Evolutionary conservation across 2,888 invertebrate species (phyloP).

Genomic region (Rhamphomyia laevipes): DNA sequence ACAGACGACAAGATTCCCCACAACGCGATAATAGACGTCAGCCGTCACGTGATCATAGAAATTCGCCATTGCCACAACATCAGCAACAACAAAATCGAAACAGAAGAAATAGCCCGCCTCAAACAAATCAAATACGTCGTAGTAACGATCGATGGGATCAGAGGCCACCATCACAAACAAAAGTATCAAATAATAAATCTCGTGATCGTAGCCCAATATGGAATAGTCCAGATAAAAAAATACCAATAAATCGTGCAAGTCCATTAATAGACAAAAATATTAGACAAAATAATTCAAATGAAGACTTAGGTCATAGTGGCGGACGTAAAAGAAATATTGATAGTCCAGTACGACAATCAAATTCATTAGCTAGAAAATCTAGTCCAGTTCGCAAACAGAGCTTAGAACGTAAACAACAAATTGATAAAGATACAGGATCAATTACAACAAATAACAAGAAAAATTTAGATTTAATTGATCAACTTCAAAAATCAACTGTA

Average conservation of each 20-base stretch:
- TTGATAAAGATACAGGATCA: too few species aligned
- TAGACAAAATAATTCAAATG: neutral
- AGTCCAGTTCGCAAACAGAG: neutral
- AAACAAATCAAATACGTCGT: neutral
- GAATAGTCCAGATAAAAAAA: neutral
- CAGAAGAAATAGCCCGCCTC: neutral
- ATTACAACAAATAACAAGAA: too few species aligned
- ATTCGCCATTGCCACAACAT: neutral
- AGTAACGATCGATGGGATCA: neutral
- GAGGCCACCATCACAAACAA: neutral
- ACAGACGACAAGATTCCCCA: constrained; percentile 22
- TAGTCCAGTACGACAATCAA: neutral
- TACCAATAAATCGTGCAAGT: neutral
- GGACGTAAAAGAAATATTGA: neutral
- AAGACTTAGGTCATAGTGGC: neutral
- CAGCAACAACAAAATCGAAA: neutral
- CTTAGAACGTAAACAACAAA: neutral
- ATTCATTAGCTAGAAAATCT: neutral
- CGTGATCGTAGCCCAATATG: neutral
- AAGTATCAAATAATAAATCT: neutral
- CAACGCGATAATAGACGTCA: constrained; percentile 22
- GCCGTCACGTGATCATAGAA: neutral
- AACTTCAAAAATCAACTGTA: too few species aligned
- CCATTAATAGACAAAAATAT: neutral
- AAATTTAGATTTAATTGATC: too few species aligned